Conservation (phyloP, 2,113 vertebrate species). For the Charadrius vociferus region DNA sequence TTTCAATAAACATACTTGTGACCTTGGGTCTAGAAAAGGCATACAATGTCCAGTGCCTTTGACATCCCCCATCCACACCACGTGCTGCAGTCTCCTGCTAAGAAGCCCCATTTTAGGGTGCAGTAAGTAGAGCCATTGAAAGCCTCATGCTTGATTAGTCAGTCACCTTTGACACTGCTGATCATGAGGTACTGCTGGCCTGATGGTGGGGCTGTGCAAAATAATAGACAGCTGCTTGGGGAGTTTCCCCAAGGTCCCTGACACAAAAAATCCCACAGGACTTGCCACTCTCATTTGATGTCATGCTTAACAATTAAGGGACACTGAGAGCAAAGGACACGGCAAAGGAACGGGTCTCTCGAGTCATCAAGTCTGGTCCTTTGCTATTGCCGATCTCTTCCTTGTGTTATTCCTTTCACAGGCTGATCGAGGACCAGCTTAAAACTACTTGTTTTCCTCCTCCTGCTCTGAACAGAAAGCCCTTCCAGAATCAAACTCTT, state of each 20-base stretch:
- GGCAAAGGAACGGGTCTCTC: background rate
- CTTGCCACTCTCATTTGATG: background rate
- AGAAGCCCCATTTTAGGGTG: background rate
- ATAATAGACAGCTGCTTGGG: conserved; percentile 5
- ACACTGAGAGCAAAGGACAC: background rate
- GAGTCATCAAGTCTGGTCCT: background rate
- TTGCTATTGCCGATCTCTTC: background rate
- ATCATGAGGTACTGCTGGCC: background rate
- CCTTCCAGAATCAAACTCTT: background rate
- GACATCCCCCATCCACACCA: background rate
- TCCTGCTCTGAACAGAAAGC: background rate
- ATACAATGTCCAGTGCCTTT: background rate
- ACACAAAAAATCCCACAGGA: background rate
- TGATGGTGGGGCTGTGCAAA: background rate
- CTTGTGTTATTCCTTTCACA: background rate
- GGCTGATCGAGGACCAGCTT: background rate
- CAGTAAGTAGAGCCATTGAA: background rate
- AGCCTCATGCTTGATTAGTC: background rate
- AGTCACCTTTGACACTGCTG: background rate
- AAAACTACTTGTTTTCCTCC: background rate
- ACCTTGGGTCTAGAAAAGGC: background rate
- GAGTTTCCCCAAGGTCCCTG: background rate
- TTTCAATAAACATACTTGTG: background rate
- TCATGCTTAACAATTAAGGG: background rate
- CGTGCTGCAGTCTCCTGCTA: background rate